phyloP scores from a whole-genome alignment of 2,888 invertebrate species.

The Spilarctia lutea region DNA sequence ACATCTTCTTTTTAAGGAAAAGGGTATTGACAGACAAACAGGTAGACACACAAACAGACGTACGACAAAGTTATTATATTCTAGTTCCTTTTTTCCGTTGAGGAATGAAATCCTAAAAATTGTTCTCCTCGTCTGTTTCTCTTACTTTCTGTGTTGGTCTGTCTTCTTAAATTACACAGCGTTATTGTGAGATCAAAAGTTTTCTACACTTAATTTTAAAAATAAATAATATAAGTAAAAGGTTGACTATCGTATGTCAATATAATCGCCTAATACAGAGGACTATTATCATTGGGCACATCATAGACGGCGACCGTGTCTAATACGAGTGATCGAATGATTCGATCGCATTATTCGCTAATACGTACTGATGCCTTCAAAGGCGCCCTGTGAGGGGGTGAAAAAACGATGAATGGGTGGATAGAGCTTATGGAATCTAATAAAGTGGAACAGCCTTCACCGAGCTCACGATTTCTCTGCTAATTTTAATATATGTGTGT shows the following conservation, averaged over 20 bases:
- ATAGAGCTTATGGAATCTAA: constrained; percentile 85
- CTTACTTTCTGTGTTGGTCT: neutral
- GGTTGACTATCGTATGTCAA: constrained; percentile 60
- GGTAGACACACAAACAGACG: neutral
- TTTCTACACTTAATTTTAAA: neutral
- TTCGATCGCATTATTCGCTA: constrained; percentile 83
- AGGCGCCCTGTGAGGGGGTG: constrained; percentile 74
- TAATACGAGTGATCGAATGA: constrained; percentile 80
- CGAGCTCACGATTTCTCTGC: constrained; percentile 63
- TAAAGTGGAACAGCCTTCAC: constrained; percentile 81
- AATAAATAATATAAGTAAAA: constrained; percentile 35
- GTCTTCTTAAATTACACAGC: neutral
- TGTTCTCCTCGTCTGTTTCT: neutral
- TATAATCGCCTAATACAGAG: constrained; percentile 77
- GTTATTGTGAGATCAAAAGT: neutral
- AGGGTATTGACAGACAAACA: neutral
- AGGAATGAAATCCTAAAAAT: neutral
- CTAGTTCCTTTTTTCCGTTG: neutral
- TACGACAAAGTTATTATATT: neutral
- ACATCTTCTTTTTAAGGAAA: neutral
- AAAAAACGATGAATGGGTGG: constrained; percentile 83
- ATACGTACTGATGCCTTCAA: constrained; percentile 78
- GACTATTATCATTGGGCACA: constrained; percentile 79
- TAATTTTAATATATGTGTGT: constrained; percentile 66
- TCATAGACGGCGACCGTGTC: constrained; percentile 68